Evolutionary conservation across 2,888 invertebrate species (phyloP).

Genomic region (Drosophila hawaiiensis): DNA sequence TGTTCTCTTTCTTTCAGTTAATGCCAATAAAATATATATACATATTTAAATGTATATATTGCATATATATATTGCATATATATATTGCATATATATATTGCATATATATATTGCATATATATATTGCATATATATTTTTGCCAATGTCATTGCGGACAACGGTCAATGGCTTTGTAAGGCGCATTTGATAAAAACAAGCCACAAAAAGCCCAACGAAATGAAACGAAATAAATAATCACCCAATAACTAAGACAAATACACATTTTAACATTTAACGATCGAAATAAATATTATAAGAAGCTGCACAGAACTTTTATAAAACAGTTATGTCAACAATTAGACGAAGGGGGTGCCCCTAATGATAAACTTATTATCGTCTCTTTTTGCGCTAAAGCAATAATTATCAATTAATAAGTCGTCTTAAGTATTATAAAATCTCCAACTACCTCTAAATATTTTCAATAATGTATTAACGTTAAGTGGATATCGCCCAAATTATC

Average conservation of each 20-base stretch:
- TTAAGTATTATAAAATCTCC: not conserved
- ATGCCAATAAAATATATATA: constrained; percentile 36
- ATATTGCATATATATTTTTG: constrained; percentile 2
- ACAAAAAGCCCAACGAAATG: constrained; percentile 10
- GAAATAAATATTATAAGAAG: not conserved
- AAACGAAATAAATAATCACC: constrained; percentile 17
- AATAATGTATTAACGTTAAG: too few species aligned
- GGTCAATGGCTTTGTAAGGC: constrained; percentile 68
- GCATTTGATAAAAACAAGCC: constrained; percentile 52
- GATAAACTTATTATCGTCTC: not conserved
- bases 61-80: constrained; percentile 8
- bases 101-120: not conserved
- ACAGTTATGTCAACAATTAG: not conserved
- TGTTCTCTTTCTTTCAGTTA: constrained; percentile 78
- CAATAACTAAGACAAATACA: constrained; percentile 40
- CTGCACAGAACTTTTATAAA: not conserved
- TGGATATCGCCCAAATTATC: too few species aligned
- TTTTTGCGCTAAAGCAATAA: not conserved
- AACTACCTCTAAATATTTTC: too few species aligned
- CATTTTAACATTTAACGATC: not conserved
- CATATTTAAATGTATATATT: constrained; percentile 12
- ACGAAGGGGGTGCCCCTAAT: not conserved
- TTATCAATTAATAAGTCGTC: not conserved
- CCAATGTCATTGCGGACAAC: constrained; percentile 75
- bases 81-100: constrained; percentile 3